Evolutionary conservation across 2,113 vertebrate genomes (phyloP).

Genomic region (Eleginops maclovinus): DNA sequence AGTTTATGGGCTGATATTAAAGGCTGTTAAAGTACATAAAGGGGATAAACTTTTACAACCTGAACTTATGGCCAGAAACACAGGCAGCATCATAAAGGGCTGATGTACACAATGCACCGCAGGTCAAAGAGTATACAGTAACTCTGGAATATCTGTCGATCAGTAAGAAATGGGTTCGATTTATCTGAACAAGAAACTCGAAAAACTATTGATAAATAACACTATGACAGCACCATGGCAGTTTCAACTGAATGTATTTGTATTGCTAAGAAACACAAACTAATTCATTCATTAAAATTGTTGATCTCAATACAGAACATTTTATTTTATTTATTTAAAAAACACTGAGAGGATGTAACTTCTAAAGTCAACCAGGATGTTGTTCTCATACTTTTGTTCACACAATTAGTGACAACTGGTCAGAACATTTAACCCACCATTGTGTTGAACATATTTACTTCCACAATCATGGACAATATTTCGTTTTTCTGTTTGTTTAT

Average conservation of each 20-base stretch:
- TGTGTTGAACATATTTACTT: neutral
- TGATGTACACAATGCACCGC: constrained; percentile 26
- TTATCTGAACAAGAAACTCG: neutral
- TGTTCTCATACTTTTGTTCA: neutral
- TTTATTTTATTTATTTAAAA: too few species aligned
- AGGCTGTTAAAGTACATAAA: constrained; percentile 80
- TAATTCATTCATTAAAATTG: neutral
- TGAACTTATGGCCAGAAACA: constrained; percentile 75
- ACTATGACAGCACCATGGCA: neutral
- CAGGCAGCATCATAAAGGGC: constrained; percentile 66
- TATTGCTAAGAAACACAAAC: neutral
- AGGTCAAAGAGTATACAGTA: constrained; percentile 43
- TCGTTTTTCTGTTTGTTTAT: too few species aligned
- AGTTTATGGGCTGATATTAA: constrained; percentile 78
- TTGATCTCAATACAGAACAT: neutral
- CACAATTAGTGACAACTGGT: neutral
- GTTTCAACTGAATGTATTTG: neutral
- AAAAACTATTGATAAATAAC: neutral
- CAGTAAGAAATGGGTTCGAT: neutral
- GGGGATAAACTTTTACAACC: constrained; percentile 80
- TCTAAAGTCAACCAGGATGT: neutral
- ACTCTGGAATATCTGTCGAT: constrained; percentile 2
- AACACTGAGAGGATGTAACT: neutral
- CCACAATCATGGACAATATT: too few species aligned
- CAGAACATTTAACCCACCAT: neutral